These are phyloP conservation scores for Cryptocephalus moraei DNA, from an alignment of 2,888 invertebrate genomes.

Conservation along the genomic window DNA sequence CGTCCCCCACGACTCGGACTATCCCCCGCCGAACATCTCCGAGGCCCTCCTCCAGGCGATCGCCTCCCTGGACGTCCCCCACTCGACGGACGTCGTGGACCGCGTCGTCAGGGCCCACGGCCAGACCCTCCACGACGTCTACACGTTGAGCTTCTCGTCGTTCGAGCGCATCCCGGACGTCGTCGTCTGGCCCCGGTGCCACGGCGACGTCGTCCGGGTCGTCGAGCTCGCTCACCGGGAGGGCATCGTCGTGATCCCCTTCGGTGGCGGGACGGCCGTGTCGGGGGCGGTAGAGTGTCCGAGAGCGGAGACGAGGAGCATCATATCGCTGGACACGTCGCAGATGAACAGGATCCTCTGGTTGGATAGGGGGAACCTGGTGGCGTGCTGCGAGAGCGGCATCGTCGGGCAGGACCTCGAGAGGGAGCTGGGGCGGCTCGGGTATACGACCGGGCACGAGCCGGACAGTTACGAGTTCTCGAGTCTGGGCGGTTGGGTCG, in stretches of 20 bases:
- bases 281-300: conserved; percentile 61
- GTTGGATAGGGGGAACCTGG: conserved; percentile 78
- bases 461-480: conserved; percentile 98
- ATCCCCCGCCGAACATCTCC: conserved; percentile 57
- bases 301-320: conserved; percentile 61
- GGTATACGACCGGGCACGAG: conserved; percentile 90
- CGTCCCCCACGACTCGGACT: conserved; percentile 41
- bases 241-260: conserved; percentile 80
- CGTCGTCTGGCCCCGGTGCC: conserved; percentile 83
- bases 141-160: conserved; percentile 57
- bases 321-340: conserved; percentile 85
- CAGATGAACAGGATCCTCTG: conserved; percentile 94
- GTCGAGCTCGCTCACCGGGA: conserved; percentile 64
- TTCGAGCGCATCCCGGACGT: conserved; percentile 86
- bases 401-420: conserved; percentile 94
- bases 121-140: conserved; percentile 86
- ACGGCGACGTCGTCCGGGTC: conserved; percentile 75
- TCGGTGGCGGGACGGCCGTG: conserved; percentile 46
- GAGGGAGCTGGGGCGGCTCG: conserved; percentile 63
- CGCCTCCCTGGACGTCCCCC: conserved; percentile 42
- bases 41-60: conserved; percentile 50
- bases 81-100: conserved; percentile 62
- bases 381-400: conserved; percentile 78
- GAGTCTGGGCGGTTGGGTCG: conserved; percentile 86
- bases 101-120: conserved; percentile 84